Evolutionary conservation across 2,888 invertebrate species (phyloP), one percentile per base, ranked within the genome.

Genomic region (Clusia tigrina): DNA sequence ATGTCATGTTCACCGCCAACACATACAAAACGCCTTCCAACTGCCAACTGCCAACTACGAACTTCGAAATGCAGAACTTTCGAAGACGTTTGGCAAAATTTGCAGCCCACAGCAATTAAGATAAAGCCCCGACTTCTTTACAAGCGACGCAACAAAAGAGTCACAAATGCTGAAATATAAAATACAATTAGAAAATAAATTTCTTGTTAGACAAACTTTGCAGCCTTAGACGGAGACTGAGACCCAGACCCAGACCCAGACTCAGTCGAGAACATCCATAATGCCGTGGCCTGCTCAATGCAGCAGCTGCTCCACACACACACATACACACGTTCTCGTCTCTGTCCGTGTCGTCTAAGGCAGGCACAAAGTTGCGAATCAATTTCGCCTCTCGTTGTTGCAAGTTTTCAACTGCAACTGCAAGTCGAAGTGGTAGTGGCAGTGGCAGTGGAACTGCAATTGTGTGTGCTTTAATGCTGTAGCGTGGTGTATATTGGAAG

Each of bases 181-280:
- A 32, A 42, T 42, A 42, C 42, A 42, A 42, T 42, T 42, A 42
- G 42, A 42, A n/a, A 42, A 42, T 42, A 42, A 42, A 42, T 42
- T 42, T n/a, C 42, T n/a, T 42, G 42, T n/a, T 15, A 42, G n/a
- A 17, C 42, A 12, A 42, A 42, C 42, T 42, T 42, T 42, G 32
- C 32, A 32, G 32, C 12, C n/a, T 6, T 3, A 42, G 12, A 42
- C 42, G n/a, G n/a, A n/a, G n/a, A n/a, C n/a, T n/a, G n/a, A n/a
- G n/a, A n/a, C n/a, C 42, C 3, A 15, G n/a, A 42, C 6, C 3
- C 42, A 42, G 3, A n/a, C 42, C 9, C 42, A n/a, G 3, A 42
- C 42, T 3, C 42, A 42, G 12, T 42, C 42, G 3, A n/a, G 15
- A 42, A 32, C 10, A 42, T n/a, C n/a, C 42, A 42, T n/a, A 42